phyloP scores from a whole-genome alignment of 2,113 vertebrate species.

The Octodon degus region DNA sequence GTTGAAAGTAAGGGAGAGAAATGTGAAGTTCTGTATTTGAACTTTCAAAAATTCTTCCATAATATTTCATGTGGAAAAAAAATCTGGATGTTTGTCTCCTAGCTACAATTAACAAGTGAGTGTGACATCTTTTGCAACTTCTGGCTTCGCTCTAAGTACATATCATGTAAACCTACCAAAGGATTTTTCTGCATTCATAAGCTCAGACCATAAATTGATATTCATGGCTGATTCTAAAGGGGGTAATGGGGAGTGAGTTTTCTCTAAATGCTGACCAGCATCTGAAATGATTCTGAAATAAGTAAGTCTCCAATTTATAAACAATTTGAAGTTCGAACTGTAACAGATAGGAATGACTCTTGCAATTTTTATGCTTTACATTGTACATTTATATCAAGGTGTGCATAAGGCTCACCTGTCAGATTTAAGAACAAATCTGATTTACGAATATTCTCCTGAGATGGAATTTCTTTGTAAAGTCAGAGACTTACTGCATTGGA shows the following conservation, averaged over 20 bases:
- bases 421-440: background rate
- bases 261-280: background rate
- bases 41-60: background rate
- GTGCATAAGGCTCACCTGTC: background rate
- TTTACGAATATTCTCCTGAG: background rate
- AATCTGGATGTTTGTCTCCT: background rate
- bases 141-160: background rate
- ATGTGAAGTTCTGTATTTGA: background rate
- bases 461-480: background rate
- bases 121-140: background rate
- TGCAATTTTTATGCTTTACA: background rate
- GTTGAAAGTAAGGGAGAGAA: background rate
- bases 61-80: slow-evolving; percentile 39
- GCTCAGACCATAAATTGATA: background rate
- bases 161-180: background rate
- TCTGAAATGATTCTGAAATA: background rate
- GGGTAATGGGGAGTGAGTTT: background rate
- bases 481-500: background rate
- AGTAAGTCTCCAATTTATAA: background rate
- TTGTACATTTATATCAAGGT: background rate
- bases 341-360: background rate
- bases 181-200: background rate
- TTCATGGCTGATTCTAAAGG: background rate
- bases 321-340: background rate
- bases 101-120: background rate